Evolutionary conservation across 2,113 vertebrate genomes (phyloP).

Genomic region (Crypturellus undulatus): DNA sequence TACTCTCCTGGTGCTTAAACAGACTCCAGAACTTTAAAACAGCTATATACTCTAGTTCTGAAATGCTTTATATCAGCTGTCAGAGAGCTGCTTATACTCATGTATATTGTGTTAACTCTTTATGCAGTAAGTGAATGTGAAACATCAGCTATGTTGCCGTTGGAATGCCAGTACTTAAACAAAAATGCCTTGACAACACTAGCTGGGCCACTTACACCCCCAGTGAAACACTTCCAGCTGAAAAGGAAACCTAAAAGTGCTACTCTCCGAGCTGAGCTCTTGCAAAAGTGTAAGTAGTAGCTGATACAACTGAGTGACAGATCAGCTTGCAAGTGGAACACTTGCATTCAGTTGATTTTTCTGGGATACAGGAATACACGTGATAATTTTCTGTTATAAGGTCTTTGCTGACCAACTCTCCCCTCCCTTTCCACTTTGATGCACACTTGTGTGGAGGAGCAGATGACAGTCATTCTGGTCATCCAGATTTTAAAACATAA

Average conservation of each 20-base stretch:
- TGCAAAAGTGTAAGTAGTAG: constrained; percentile 93
- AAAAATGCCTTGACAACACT: constrained; percentile 95
- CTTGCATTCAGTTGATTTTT: not conserved
- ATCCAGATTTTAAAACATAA: not conserved
- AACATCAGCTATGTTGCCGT: constrained; percentile 93
- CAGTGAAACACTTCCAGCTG: constrained; percentile 97
- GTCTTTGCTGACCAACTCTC: not conserved
- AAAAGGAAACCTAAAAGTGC: constrained; percentile 98
- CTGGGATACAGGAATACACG: not conserved
- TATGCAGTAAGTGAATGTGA: constrained; percentile 92
- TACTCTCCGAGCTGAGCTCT: constrained; percentile 93
- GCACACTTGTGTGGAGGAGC: not conserved
- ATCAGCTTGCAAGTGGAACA: not conserved
- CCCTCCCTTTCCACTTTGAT: not conserved
- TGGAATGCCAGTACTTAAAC: constrained; percentile 98
- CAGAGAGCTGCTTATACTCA: not conserved
- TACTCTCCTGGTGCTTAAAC: not conserved
- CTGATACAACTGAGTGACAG: not conserved
- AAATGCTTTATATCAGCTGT: constrained; percentile 12
- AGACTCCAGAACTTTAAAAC: not conserved
- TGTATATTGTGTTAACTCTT: constrained; percentile 26
- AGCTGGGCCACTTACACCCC: constrained; percentile 94
- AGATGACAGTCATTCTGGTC: not conserved
- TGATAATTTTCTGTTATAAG: not conserved
- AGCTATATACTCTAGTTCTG: not conserved